Evolutionary conservation across 2,888 invertebrate species (phyloP), one percentile per base, ranked within the genome.

Genomic region (Andrena praecox): DNA sequence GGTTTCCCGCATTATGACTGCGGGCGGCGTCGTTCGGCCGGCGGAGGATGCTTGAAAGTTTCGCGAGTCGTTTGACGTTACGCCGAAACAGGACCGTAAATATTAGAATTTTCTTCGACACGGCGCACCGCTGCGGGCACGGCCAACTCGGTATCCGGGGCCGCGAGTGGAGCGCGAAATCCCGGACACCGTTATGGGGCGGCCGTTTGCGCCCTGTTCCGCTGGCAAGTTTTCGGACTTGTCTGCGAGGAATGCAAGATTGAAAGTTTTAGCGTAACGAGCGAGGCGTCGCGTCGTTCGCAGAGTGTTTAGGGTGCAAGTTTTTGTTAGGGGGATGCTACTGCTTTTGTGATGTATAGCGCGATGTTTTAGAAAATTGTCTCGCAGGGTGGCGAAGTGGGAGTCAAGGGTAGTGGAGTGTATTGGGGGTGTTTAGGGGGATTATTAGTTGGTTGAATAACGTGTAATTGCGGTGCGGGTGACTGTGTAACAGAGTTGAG

Each of bases 1-100:
- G 73, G 70, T 80, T 76, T 29, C 48, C 60, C 64, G n/a, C 60
- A 67, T 80, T 80, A 80, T 48, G 48, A 70, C 72, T 29, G 71
- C 33, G 33, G n/a, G n/a, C 33, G 35, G 48, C 64, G 64, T 76
- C 48, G 42, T 42, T 42, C 42, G 42, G 42, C 42, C 31, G 33
- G 56, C 33, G 27, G 48, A 56, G 60, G 60, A 72, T 4, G 59
- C 69, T 67, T 50, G 63, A 69, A 80, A 60, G 48, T 76, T 80
- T 76, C 35, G 35, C 35, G 29, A 31, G 56, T 33, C 52, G 66
- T 71, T 67, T n/a, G 35, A 62, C 27, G 59, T 24, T 31, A 48
- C n/a, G 24, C 10, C n/a, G 56, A 71, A 78, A 70, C 56, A 31
- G 10, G 24, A 4, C 56, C 33, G 52, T 68, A 35, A 77, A 77